A percentile compares a stretch with the other conserved stretches of the same genome.
Evolutionary conservation across 2,113 vertebrate species (phyloP).

Genomic region (Pseudopipra pipra): DNA sequence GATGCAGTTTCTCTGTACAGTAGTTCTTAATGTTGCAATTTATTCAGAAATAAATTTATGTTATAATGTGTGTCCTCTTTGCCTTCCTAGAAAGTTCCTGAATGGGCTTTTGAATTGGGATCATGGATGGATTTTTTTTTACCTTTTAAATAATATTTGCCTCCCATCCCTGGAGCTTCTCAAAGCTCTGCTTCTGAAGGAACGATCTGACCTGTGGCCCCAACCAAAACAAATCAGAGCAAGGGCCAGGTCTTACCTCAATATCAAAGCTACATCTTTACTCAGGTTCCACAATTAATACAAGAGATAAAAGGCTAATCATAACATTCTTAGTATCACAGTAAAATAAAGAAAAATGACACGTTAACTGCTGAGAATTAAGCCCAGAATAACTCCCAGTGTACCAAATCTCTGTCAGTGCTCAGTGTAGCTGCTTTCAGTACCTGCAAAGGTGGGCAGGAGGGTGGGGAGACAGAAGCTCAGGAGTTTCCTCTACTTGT

Average conservation of each 20-base stretch:
- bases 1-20: slow-evolving; percentile 67
- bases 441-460: too few species aligned
- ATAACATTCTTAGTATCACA: not conserved
- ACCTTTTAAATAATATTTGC: not conserved
- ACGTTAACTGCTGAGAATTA: not conserved
- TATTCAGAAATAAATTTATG: slow-evolving; percentile 77
- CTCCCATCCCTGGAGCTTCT: not conserved
- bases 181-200: not conserved
- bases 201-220: not conserved
- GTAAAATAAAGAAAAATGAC: not conserved
- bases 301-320: not conserved
- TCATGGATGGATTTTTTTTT: not conserved
- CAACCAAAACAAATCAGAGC: not conserved
- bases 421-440: not conserved
- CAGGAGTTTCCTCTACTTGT: not conserved
- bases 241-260: not conserved
- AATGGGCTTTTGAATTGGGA: not conserved
- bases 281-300: not conserved
- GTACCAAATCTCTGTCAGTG: not conserved
- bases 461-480: not conserved
- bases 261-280: not conserved
- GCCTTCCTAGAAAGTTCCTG: not conserved
- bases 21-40: slow-evolving; percentile 60
- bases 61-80: not conserved
- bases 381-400: not conserved